Conservation (phyloP, 1,140 invertebrate genomes). For the Papilio machaon region DNA sequence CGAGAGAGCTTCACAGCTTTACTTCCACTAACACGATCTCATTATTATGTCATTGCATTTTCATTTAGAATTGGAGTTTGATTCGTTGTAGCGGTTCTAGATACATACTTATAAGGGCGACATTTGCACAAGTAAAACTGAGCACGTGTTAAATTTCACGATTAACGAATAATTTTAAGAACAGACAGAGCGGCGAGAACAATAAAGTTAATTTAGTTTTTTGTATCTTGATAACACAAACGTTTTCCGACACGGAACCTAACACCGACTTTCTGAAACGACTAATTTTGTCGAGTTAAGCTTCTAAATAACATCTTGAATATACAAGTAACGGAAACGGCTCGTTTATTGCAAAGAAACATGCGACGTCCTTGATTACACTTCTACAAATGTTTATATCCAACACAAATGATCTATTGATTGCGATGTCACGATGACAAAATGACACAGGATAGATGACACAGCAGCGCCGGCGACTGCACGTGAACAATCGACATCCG, state of each 20-base stretch:
- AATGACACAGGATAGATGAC: not conserved
- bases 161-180: not conserved
- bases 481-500: not conserved
- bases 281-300: conserved; percentile 11
- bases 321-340: not conserved
- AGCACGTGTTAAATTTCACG: not conserved
- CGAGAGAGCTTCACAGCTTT: too few relatives aligned
- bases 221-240: conserved; percentile 17
- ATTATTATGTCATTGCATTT: too few relatives aligned
- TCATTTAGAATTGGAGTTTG: too few relatives aligned
- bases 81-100: too few relatives aligned
- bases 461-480: not conserved
- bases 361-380: not conserved
- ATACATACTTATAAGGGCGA: too few relatives aligned
- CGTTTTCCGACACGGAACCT: not conserved
- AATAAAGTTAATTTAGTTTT: conserved; percentile 1
- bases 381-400: not conserved
- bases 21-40: too few relatives aligned
- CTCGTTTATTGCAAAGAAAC: not conserved
- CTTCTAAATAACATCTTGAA: not conserved
- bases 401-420: not conserved
- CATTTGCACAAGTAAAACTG: not conserved
- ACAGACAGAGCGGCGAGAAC: not conserved
- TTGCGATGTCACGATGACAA: not conserved
- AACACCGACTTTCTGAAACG: not conserved